Percentiles rank a stretch among this genome's conserved stretches.
Evolutionary conservation across 2,888 invertebrate species (phyloP).

Genomic region (Apocheima hispidaria): DNA sequence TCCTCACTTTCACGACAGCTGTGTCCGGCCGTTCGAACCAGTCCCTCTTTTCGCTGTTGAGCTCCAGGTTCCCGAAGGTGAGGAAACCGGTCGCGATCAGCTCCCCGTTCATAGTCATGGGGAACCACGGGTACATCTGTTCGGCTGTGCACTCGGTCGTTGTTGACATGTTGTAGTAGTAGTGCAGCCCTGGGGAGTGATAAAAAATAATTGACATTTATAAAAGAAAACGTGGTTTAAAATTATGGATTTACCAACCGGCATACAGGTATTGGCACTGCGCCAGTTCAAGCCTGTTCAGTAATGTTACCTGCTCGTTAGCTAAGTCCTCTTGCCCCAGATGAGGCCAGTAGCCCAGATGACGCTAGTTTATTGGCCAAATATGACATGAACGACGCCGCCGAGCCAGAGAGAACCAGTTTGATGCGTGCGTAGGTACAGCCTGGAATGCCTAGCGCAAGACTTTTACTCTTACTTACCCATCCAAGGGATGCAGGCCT

Average conservation of each 20-base stretch:
- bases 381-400: too few species aligned
- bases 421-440: too few species aligned
- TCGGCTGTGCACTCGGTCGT: slow-evolving; percentile 47
- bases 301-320: background rate
- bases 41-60: slow-evolving; percentile 35
- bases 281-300: background rate
- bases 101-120: slow-evolving; percentile 49
- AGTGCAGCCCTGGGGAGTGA: slow-evolving; percentile 65
- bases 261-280: too few species aligned
- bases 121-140: slow-evolving; percentile 60
- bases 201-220: too few species aligned
- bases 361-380: too few species aligned
- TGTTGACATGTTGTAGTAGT: slow-evolving; percentile 61
- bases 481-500: slow-evolving; percentile 72
- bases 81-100: slow-evolving; percentile 55
- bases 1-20: slow-evolving; percentile 48
- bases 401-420: too few species aligned
- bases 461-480: slow-evolving; percentile 57
- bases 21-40: slow-evolving; percentile 55
- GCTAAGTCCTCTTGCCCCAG: background rate
- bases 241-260: too few species aligned
- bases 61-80: slow-evolving; percentile 46
- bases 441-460: too few species aligned
- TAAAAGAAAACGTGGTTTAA: too few species aligned
- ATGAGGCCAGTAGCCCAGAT: background rate